A percentile compares a stretch with the other conserved stretches of the same genome.
Evolutionary conservation across 2,113 vertebrate genomes (phyloP).

Genomic region (Hassar affinis): DNA sequence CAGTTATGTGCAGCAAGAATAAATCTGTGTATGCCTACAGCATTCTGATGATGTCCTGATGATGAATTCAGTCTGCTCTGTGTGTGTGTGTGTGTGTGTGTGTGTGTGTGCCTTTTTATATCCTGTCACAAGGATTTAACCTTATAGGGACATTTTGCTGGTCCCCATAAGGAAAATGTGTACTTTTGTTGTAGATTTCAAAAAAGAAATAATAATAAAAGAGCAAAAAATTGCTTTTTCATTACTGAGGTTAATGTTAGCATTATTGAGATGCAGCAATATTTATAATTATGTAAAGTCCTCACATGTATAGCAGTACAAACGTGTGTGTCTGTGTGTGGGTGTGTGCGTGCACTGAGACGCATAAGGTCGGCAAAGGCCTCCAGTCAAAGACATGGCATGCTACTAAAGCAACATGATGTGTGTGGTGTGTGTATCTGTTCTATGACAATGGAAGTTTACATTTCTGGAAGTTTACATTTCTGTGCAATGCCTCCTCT

Average conservation of each 20-base stretch:
- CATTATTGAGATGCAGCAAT: no score
- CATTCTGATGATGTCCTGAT: constrained; percentile 20
- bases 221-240: no score
- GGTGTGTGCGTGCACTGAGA: background rate
- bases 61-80: background rate
- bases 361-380: constrained; percentile 4
- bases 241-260: no score
- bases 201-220: no score
- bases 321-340: no score
- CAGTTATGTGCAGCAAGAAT: background rate
- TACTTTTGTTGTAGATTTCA: no score
- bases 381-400: constrained; percentile 10
- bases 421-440: background rate
- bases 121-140: no score
- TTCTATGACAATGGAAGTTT: background rate
- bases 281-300: no score
- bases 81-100: background rate
- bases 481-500: background rate
- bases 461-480: background rate
- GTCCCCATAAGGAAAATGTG: no score
- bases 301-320: no score
- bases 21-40: background rate
- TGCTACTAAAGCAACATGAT: background rate
- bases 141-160: no score
- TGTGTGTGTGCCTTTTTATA: no score